phyloP scores from a whole-genome alignment of 2,888 invertebrate species.

The Clostera curtula region DNA sequence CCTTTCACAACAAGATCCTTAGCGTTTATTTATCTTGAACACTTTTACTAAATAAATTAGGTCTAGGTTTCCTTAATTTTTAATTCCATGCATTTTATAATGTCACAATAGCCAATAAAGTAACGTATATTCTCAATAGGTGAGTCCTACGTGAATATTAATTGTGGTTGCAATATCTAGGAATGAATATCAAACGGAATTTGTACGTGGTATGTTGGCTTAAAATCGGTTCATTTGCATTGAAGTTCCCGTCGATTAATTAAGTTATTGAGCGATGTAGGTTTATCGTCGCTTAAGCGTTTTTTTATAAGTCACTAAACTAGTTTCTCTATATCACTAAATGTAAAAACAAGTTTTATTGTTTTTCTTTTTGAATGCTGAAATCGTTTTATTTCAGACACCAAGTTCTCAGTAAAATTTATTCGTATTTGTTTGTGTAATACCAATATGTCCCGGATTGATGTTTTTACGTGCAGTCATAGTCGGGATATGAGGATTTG shows the following conservation, averaged over 20 bases:
- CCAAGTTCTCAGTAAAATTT: too few species aligned
- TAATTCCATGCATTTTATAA: background rate
- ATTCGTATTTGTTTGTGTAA: too few species aligned
- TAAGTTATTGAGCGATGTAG: too few species aligned
- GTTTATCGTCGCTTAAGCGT: too few species aligned
- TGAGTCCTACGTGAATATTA: slow-evolving; percentile 22
- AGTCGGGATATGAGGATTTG: too few species aligned
- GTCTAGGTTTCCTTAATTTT: background rate
- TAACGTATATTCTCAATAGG: slow-evolving; percentile 10
- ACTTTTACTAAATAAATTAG: background rate
- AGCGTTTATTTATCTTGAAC: background rate
- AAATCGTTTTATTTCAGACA: too few species aligned
- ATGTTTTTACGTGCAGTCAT: too few species aligned
- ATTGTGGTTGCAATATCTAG: slow-evolving; percentile 21
- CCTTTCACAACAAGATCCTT: background rate
- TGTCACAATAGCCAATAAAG: slow-evolving; percentile 26
- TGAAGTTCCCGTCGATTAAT: slow-evolving; percentile 13
- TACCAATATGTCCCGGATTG: too few species aligned
- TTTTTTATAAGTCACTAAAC: too few species aligned
- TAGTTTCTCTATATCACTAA: too few species aligned
- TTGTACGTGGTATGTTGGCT: slow-evolving; percentile 10
- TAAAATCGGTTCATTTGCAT: slow-evolving; percentile 17
- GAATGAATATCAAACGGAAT: slow-evolving; percentile 23
- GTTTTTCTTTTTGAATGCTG: too few species aligned
- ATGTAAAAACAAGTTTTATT: too few species aligned